Evolutionary conservation across 2,888 invertebrate genomes (phyloP).

Genomic region (Oxycera nigricornis): DNA sequence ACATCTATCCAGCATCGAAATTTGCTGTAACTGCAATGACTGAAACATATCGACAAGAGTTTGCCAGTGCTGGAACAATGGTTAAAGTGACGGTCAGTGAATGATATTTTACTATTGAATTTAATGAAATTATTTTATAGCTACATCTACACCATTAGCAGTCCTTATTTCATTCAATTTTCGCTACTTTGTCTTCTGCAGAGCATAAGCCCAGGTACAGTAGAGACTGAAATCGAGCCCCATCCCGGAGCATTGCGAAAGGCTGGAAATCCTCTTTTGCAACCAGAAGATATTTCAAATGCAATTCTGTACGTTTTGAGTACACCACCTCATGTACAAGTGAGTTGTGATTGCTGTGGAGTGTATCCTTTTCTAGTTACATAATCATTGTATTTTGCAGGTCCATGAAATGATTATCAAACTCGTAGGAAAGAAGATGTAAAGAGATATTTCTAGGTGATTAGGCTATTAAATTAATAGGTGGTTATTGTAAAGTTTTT

Average conservation of each 20-base stretch:
- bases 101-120: no score
- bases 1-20: constrained; percentile 54
- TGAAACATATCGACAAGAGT: constrained; percentile 54
- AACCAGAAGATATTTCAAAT: constrained; percentile 41
- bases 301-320: constrained; percentile 52
- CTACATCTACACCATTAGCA: background rate
- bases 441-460: no score
- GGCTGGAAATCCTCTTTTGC: constrained; percentile 47
- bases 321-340: constrained; percentile 58
- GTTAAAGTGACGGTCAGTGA: constrained; percentile 26
- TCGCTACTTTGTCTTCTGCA: constrained; percentile 46
- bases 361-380: no score
- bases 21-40: constrained; percentile 54
- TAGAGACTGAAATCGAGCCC: constrained; percentile 59
- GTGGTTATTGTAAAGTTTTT: no score
- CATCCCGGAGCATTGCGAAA: constrained; percentile 40
- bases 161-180: background rate
- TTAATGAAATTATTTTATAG: background rate
- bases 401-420: constrained; percentile 50
- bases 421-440: constrained; percentile 55
- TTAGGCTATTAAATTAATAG: no score
- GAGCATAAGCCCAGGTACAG: constrained; percentile 60
- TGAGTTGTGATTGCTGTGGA: constrained; percentile 41
- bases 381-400: background rate
- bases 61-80: constrained; percentile 52